Evolutionary conservation across 1,140 invertebrate genomes (phyloP).

Genomic region (Gyrodactylus salaris): DNA sequence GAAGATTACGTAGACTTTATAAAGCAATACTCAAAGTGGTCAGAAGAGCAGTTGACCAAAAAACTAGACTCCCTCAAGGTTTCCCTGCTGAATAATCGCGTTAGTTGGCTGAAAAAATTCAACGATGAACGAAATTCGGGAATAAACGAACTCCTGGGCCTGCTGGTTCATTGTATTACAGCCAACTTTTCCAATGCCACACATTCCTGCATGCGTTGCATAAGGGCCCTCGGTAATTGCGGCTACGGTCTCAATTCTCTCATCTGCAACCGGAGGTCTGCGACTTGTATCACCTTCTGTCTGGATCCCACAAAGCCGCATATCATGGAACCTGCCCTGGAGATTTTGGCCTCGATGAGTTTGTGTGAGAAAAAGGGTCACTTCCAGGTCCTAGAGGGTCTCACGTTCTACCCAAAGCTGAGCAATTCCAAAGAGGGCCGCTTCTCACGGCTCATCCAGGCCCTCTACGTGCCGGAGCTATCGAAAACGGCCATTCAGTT

Average conservation of each 20-base stretch:
- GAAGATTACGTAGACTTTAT: neutral
- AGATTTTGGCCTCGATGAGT: neutral
- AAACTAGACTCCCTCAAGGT: slow-evolving; percentile 5
- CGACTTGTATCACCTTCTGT: neutral
- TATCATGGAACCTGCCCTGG: neutral
- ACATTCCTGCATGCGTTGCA: neutral
- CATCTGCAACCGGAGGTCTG: neutral
- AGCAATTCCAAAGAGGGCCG: neutral
- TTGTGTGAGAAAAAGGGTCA: neutral
- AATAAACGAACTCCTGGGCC: neutral
- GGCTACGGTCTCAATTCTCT: neutral
- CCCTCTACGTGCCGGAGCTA: neutral
- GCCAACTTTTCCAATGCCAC: neutral
- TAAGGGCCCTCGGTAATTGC: slow-evolving; percentile 5
- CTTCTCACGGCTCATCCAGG: neutral
- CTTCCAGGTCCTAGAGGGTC: neutral
- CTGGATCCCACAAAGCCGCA: neutral
- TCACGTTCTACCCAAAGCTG: neutral
- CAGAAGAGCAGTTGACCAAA: neutral
- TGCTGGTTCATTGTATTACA: neutral
- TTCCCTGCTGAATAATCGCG: neutral
- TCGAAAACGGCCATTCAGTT: neutral
- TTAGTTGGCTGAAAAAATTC: neutral
- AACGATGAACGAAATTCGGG: neutral
- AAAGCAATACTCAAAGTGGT: neutral